Conservation (phyloP, 2,797 vertebrate genomes). For the Hydrolagus colliei region DNA sequence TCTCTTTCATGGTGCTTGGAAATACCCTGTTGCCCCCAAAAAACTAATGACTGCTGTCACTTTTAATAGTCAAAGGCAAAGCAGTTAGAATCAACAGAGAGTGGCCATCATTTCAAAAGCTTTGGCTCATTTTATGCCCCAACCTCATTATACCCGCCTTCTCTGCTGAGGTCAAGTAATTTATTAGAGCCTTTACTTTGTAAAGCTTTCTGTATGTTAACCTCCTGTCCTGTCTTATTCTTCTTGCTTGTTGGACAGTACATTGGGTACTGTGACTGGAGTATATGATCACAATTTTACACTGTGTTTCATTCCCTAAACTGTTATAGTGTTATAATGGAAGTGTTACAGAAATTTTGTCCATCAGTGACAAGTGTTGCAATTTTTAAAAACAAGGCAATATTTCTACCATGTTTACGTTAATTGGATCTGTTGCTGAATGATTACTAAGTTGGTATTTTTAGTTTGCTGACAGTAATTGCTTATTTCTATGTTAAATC, state of each 20-base stretch:
- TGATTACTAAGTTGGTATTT: slow-evolving; percentile 21
- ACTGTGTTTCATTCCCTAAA: not conserved
- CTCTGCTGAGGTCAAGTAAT: not conserved
- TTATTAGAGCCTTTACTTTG: not conserved
- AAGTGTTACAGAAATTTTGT: not conserved
- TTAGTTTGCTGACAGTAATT: not conserved
- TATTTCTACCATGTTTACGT: not conserved
- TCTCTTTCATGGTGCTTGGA: not conserved
- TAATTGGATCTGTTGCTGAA: slow-evolving; percentile 6
- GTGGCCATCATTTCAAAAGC: not conserved
- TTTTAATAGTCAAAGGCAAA: not conserved
- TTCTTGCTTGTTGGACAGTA: not conserved
- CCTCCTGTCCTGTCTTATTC: not conserved
- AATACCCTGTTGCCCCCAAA: not conserved
- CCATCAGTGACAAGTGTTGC: not conserved
- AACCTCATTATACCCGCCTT: not conserved
- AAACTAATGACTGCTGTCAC: not conserved
- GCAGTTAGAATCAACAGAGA: not conserved
- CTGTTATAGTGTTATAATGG: not conserved
- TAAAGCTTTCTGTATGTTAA: too few species aligned
- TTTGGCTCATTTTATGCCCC: not conserved
- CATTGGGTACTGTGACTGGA: not conserved
- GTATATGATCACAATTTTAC: not conserved
- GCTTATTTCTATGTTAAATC: not conserved
- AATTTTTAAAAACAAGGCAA: not conserved